These are phyloP conservation scores for Sebastes kiyomatsui DNA, from an alignment of 2,797 vertebrate genomes.

Conservation along the genomic window DNA sequence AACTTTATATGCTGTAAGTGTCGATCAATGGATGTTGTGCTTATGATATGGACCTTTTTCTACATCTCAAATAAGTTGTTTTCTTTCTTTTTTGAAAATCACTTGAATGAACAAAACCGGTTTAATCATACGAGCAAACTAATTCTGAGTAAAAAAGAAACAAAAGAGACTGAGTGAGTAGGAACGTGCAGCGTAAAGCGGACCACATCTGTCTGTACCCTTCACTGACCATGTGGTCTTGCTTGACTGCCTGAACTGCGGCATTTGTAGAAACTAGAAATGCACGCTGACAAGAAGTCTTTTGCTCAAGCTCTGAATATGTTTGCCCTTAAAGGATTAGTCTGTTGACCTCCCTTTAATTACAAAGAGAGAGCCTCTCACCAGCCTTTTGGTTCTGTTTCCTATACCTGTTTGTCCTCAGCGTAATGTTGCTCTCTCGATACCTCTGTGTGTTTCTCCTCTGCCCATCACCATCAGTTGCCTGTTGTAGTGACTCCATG, in stretches of 20 bases:
- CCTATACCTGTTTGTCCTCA: conserved; percentile 65
- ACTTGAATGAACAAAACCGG: conserved; percentile 59
- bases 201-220: conserved; percentile 34
- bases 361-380: conserved; percentile 61
- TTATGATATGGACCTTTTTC: conserved; percentile 72
- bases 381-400: conserved; percentile 59
- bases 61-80: conserved; percentile 50
- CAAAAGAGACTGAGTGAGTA: conserved; percentile 17
- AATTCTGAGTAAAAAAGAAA: conserved; percentile 28
- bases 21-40: conserved; percentile 66
- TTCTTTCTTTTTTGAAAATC: conserved; percentile 16
- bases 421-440: conserved; percentile 80
- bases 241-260: conserved; percentile 36
- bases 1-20: conserved; percentile 50
- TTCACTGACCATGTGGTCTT: conserved; percentile 33
- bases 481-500: conserved; percentile 85
- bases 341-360: conserved; percentile 55
- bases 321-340: conserved; percentile 50
- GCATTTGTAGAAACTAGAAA: conserved; percentile 14
- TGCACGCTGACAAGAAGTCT: conserved; percentile 16
- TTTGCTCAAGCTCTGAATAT: conserved; percentile 37
- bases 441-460: conserved; percentile 79
- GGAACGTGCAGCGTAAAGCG: conserved; percentile 2
- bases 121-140: conserved; percentile 31
- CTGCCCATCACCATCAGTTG: conserved; percentile 84